Conservation (phyloP, 2,797 vertebrate species). For the Anguilla obscura region DNA sequence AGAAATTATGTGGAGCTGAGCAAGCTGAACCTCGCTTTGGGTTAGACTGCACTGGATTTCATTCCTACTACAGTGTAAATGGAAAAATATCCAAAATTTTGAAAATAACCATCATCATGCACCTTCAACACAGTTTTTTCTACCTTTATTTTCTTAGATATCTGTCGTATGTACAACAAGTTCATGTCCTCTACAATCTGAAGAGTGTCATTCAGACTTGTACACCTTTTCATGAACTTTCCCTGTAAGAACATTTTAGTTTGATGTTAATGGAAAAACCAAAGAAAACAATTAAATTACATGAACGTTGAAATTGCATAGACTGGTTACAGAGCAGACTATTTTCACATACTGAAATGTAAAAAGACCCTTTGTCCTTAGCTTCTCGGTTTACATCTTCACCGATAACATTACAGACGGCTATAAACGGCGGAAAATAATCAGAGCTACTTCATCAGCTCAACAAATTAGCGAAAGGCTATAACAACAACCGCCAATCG, state of each 20-base stretch:
- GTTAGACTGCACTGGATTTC: not conserved
- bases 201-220: conserved; percentile 50
- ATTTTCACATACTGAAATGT: not conserved
- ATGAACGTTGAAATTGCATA: not conserved
- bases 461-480: not conserved
- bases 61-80: not conserved
- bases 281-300: not conserved
- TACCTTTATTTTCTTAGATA: conserved; percentile 62
- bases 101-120: conserved; percentile 39
- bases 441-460: conserved; percentile 22
- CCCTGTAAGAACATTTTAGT: conserved; percentile 48
- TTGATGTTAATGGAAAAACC: conserved; percentile 26
- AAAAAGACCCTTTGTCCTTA: not conserved
- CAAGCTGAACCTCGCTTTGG: not conserved
- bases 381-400: not conserved
- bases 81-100: not conserved
- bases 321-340: not conserved
- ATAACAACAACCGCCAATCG: not conserved
- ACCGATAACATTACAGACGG: not conserved
- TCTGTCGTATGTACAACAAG: conserved; percentile 57
- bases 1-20: not conserved
- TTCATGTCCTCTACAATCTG: conserved; percentile 58
- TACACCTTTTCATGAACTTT: conserved; percentile 51
- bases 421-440: conserved; percentile 14
- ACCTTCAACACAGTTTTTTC: conserved; percentile 21